Conservation (phyloP, 64 coral and sea anemone genomes). For the Pachyseris speciosa region DNA sequence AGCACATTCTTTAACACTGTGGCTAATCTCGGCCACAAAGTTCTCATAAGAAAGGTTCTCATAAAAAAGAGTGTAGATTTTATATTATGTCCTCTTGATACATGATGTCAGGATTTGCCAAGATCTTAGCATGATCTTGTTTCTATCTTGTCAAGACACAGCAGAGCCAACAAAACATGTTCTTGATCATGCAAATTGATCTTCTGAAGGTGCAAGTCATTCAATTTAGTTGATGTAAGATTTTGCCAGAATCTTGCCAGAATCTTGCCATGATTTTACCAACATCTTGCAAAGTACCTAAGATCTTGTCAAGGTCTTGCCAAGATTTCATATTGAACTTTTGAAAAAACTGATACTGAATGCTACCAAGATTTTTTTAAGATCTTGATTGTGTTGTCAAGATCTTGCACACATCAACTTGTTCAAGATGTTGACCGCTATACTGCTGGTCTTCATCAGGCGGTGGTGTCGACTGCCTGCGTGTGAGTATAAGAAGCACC, state of each 20-base stretch:
- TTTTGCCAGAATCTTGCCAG: not conserved
- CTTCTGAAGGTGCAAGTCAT: not conserved
- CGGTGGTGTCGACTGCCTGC: too few relatives aligned
- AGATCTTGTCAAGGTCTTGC: not conserved
- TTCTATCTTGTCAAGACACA: not conserved
- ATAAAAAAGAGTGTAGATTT: not conserved
- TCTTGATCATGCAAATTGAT: not conserved
- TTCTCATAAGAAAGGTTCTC: not conserved
- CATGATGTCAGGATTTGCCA: not conserved
- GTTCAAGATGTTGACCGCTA: not conserved
- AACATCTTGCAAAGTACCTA: not conserved
- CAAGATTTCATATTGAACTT: not conserved
- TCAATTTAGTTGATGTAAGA: not conserved
- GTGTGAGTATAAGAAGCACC: too few relatives aligned
- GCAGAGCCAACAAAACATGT: not conserved
- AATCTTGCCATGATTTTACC: not conserved
- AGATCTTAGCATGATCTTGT: constrained; percentile 13
- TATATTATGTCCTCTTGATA: not conserved
- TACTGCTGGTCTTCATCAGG: too few relatives aligned
- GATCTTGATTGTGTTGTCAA: not conserved
- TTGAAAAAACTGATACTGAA: not conserved
- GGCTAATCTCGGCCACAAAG: not conserved
- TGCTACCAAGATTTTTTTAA: not conserved
- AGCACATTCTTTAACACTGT: not conserved
- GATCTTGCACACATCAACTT: constrained; percentile 10